Conservation (phyloP, 2,888 invertebrate genomes). For the Aporophyla nigra region DNA sequence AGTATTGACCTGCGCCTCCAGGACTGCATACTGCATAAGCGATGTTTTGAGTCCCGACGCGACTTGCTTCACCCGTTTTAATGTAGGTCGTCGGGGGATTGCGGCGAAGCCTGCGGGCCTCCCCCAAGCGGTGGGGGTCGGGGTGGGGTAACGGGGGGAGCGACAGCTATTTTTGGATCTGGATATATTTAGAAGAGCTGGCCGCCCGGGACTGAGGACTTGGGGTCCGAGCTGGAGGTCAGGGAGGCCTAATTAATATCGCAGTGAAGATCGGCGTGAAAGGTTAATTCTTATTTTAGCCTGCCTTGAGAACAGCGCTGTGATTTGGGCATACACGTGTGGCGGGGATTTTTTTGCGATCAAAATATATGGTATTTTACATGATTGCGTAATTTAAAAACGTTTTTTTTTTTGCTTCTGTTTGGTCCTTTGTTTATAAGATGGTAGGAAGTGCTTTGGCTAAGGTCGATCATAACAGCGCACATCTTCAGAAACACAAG, state of each 20-base stretch:
- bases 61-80: constrained; percentile 58
- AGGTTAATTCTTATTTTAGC: constrained; percentile 55
- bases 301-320: constrained; percentile 35
- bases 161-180: constrained; percentile 79
- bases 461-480: constrained; percentile 7
- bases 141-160: constrained; percentile 55
- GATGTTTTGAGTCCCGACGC: constrained; percentile 43
- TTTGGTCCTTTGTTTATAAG: neutral
- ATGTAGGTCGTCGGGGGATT: constrained; percentile 74
- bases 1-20: constrained; percentile 42
- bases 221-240: constrained; percentile 69
- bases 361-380: neutral
- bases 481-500: neutral
- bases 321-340: constrained; percentile 11
- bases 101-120: constrained; percentile 57
- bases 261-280: constrained; percentile 47
- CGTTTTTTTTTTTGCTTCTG: neutral
- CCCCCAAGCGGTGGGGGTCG: constrained; percentile 32
- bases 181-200: constrained; percentile 84
- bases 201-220: constrained; percentile 75
- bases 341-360: neutral
- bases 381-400: constrained; percentile 8
- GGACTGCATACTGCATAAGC: constrained; percentile 57
- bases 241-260: constrained; percentile 51
- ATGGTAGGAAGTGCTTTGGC: neutral